Evolutionary conservation across 2,888 invertebrate species (phyloP), one percentile per base, ranked within the genome.

Genomic region (Amphipyra tragopoginis): DNA sequence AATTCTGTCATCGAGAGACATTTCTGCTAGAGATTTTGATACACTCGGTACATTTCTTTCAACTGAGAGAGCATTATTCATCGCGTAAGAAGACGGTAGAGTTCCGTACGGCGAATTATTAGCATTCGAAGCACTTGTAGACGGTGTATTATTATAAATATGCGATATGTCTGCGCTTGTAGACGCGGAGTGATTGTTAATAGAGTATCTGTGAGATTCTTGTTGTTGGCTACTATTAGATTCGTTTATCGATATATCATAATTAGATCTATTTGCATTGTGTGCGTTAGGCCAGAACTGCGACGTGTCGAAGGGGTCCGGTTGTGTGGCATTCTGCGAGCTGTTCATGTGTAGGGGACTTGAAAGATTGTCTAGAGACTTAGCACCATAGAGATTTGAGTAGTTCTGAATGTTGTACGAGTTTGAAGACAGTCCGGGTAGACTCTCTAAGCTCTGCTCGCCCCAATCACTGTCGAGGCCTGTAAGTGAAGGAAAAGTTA

Each of bases 1-100:
- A 69, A 94, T 94, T 88, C 88, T 87, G 70, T 94, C 94, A 77
- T 94, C 94, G 64, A 94, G 83, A 51, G 94, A 94, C 90, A 94
- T 90, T 53, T 89, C 82, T 5, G 90, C 85, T 53, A 93, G 50
- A 0, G 89, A 77, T 9, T 81, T 77, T 0, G 82, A 66, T 2
- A 88, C 63, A 45, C 72, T 83, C 1, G 85, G 8, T 1, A 47
- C 36, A 45, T 86, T 88, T 54, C 83, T 82, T 79, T 89, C 88
- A 45, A 84, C 51, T 2, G 86, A 84, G 64, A 88, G 82, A 63
- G 82, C 72, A 55, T 86, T 87, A n/a, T 83, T 79, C 71, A 83
- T 89, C 5, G 84, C 72, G 65, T 86, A 86, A 2, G 82, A 75
- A 43, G 74, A 84, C 1, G 86, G 79, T 13, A 84, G 13, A 8